Evolutionary conservation across 2,113 vertebrate genomes (phyloP), one percentile per base, ranked within the genome.

Genomic region (Clarias magur): DNA sequence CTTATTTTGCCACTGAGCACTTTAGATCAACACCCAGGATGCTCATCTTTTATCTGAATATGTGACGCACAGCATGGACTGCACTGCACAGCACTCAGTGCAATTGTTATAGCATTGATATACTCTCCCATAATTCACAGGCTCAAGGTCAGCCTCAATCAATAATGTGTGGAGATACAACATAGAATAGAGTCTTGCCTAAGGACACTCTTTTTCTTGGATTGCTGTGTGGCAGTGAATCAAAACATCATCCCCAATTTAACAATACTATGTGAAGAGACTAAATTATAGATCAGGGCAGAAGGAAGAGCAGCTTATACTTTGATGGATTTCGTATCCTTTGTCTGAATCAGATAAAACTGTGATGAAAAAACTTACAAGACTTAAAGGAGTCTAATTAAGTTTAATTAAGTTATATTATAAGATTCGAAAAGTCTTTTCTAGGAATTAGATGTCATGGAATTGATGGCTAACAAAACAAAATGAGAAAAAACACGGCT

Each of bases 241-340:
- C n/a, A 53, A 57, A 73, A 5, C 42, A 76, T 78, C 27, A n/a
- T 19, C 70, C 27, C 25, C 25, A 85, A 19, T 82, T 38, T 82
- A 21, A 12, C 54, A 5, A 59, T 65, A 65, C n/a, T 34, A 85
- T 48, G 38, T 21, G 25, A 62, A 12, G 3, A 34, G 30, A 53
- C 27, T 57, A 63, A 72, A 88, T 85, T 73, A 80, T 63, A 78
- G 48, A 88, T 63, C 5, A 4, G 60, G 17, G 17, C 59, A n/a
- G 42, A 19, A 42, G 63, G 9, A 23, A 62, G 34, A 53, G 53
- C 10, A 3, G 68, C 17, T 30, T 34, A 82, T 13, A 38, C 57
- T 19, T 57, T 34, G 3, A 42, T 57, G 34, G 30, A 34, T 25
- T 57, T 67, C 4, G 34, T 63, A n/a, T 79, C 54, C 48, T 42